These are phyloP conservation scores for Zelostemma sp. DNA, from an alignment of 1,140 invertebrate genomes.

Conservation along the genomic window DNA sequence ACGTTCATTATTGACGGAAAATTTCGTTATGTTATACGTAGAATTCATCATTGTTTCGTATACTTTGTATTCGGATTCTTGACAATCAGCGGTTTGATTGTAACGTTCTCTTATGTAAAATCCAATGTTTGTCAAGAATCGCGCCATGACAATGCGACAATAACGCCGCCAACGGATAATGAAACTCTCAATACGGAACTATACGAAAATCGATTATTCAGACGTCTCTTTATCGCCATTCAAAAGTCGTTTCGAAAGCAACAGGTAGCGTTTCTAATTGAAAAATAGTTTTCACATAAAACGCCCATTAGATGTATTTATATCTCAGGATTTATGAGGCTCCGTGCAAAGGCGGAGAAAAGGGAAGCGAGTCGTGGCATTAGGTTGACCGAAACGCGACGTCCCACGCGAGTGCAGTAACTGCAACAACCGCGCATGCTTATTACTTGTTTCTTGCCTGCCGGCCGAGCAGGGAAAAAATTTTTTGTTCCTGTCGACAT, in stretches of 20 bases:
- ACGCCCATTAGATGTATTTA: background rate
- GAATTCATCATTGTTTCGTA: too few relatives aligned
- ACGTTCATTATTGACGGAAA: too few relatives aligned
- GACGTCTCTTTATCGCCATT: background rate
- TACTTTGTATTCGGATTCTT: too few relatives aligned
- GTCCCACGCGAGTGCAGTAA: constrained; percentile 15
- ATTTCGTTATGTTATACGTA: too few relatives aligned
- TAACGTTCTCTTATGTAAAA: too few relatives aligned
- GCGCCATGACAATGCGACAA: too few relatives aligned
- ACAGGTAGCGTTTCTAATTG: background rate
- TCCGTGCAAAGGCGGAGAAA: background rate
- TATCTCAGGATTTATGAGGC: background rate
- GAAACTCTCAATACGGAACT: too few relatives aligned
- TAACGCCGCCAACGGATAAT: too few relatives aligned
- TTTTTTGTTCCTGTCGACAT: constrained; percentile 19
- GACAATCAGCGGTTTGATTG: too few relatives aligned
- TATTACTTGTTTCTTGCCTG: constrained; percentile 31
- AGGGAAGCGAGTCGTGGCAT: constrained; percentile 1
- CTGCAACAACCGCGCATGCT: constrained; percentile 28
- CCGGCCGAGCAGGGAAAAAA: constrained; percentile 17
- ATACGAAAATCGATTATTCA: too few relatives aligned
- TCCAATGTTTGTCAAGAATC: too few relatives aligned
- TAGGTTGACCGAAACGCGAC: constrained; percentile 27
- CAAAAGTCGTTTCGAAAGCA: background rate
- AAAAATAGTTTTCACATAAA: background rate